Conservation (phyloP, 2,888 invertebrate genomes). For the Camponotus fellah region DNA sequence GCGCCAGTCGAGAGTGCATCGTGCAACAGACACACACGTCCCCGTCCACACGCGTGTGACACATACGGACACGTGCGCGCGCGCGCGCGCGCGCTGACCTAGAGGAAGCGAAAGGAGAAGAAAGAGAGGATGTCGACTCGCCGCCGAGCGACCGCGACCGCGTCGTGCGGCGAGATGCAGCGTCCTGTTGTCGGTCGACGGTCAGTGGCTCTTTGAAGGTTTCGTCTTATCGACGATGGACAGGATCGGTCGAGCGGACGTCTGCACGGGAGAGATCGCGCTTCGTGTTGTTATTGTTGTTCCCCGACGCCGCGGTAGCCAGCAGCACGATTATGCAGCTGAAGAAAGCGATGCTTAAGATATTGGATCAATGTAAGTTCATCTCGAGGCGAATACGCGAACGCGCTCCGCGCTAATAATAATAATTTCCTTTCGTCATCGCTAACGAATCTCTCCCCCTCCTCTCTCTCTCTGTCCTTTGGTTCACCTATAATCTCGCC, state of each 20-base stretch:
- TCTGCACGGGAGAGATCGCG: conserved; percentile 55
- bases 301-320: conserved; percentile 66
- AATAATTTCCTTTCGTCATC: conserved; percentile 8
- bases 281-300: conserved; percentile 60
- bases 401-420: neutral
- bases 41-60: neutral
- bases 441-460: neutral
- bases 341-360: conserved; percentile 83
- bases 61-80: neutral
- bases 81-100: conserved; percentile 35
- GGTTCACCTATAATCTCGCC: neutral
- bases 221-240: conserved; percentile 67
- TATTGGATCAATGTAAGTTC: conserved; percentile 82
- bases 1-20: conserved; percentile 1
- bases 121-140: conserved; percentile 67
- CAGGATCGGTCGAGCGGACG: conserved; percentile 54
- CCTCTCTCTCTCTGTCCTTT: no score
- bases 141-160: conserved; percentile 56
- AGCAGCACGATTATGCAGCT: conserved; percentile 81
- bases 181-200: conserved; percentile 49
- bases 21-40: neutral
- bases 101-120: conserved; percentile 50
- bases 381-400: neutral
- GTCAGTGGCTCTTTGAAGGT: conserved; percentile 67
- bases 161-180: conserved; percentile 58